These are phyloP conservation scores for Semicossyphus pulcher DNA, from an alignment of 2,113 vertebrate genomes.

Conservation along the genomic window DNA sequence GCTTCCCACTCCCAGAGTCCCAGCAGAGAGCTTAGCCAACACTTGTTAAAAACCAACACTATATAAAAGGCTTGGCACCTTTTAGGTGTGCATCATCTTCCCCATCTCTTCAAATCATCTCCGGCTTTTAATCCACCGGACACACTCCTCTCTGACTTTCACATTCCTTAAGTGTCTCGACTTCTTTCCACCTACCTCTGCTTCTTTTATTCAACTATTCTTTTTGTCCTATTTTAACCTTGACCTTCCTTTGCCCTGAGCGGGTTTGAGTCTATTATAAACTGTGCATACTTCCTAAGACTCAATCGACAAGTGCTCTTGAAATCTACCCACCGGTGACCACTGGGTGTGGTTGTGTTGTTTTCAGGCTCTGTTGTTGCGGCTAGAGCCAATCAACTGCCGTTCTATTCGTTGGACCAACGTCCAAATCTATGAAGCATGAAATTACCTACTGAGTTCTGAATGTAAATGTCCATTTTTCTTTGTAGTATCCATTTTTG, in stretches of 20 bases:
- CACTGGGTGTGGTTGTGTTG: background rate
- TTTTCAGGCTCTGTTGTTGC: no score
- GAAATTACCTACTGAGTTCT: no score
- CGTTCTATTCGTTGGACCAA: no score
- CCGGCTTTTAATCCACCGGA: background rate
- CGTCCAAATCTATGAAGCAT: no score
- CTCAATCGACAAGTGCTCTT: no score
- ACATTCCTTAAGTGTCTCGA: conserved; percentile 5
- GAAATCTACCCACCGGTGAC: background rate
- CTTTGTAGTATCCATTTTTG: no score
- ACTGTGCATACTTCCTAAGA: background rate
- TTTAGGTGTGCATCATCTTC: conserved; percentile 53
- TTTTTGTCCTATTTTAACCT: conserved; percentile 10
- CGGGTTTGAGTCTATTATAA: background rate
- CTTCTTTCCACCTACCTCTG: background rate
- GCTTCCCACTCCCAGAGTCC: conserved; percentile 40
- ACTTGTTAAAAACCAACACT: conserved; percentile 54
- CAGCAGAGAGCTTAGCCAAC: conserved; percentile 61
- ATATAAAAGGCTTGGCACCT: conserved; percentile 59
- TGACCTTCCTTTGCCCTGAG: background rate
- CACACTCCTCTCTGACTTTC: conserved; percentile 13
- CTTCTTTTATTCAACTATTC: background rate
- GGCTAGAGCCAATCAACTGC: no score
- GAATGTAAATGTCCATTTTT: no score
- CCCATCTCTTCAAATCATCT: conserved; percentile 29